These are phyloP conservation scores for Noctuana brunneofusca DNA, from an alignment of 2,888 invertebrate genomes.

Conservation along the genomic window DNA sequence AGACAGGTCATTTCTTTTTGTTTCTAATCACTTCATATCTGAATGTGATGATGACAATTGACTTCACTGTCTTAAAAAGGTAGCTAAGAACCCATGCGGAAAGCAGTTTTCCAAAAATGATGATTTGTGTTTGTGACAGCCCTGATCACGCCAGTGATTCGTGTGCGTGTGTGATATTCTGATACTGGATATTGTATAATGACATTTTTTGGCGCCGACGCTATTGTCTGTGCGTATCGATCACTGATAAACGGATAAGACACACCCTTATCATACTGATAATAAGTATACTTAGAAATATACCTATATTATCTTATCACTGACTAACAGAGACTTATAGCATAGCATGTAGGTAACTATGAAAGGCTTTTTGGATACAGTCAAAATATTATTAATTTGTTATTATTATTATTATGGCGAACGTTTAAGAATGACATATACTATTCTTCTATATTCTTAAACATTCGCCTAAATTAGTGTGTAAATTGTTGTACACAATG, in stretches of 20 bases:
- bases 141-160: constrained; percentile 1
- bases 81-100: neutral
- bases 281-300: constrained; percentile 2
- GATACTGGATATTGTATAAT: constrained; percentile 11
- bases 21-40: no score
- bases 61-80: no score
- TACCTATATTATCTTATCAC: neutral
- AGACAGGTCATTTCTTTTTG: no score
- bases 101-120: neutral
- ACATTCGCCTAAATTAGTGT: no score
- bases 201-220: constrained; percentile 29
- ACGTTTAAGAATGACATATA: no score
- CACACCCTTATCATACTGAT: constrained; percentile 17
- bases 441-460: no score
- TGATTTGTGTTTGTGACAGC: neutral
- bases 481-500: no score
- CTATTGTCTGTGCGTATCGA: constrained; percentile 15
- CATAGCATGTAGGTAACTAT: neutral
- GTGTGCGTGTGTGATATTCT: neutral
- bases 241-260: constrained; percentile 8
- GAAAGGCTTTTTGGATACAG: neutral
- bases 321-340: neutral
- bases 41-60: no score
- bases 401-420: no score
- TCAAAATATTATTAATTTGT: no score